Evolutionary conservation across 2,797 vertebrate genomes (phyloP), one percentile per base, ranked within the genome.

Genomic region (Typhlichthys subterraneus): DNA sequence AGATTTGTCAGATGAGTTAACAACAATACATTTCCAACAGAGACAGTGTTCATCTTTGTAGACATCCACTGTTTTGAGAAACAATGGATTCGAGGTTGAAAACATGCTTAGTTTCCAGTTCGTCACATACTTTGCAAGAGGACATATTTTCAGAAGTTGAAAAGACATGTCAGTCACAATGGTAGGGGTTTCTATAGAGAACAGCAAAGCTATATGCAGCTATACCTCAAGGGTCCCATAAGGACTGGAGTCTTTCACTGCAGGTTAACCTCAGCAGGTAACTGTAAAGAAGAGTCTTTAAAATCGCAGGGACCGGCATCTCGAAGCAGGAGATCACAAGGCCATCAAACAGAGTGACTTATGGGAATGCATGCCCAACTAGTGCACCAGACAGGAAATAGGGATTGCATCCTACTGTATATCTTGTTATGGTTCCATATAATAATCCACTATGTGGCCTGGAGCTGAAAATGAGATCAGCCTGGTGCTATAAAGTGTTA

Each of bases 211-310:
- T 87, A 79, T 87, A 85, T 77, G 66, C 76, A 70, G 64, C 12
- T 70, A 53, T 70, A 52, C 63, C 56, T 73, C 57, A 55, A 75
- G 63, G 66, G 53, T 73, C 73, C 76, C 80, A 77, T 74, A 68
- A 45, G 3, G 0, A 63, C 69, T 72, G 72, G 58, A 79, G 81
- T 81, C 72, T 72, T 80, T 88, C 85, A 85, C 61, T 75, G 73
- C 68, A 72, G 75, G 85, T 87, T 82, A 81, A 75, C 73, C 69
- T 83, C 80, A 86, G 82, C 76, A 83, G 76, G 70, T 77, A 83
- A 77, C 62, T 62, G 57, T 29, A 75, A 72, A 76, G 76, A 63
- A 61, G 54, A 69, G 73, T 60, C 63, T 57, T 38, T 45, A 29
- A 71, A 64, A 5, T 70, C 71, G 55, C 61, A 56, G 71, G 52